Base-by-base conservation (phyloP, 1,140 invertebrate species). In the Thaumetopoea pityocampa region DNA sequence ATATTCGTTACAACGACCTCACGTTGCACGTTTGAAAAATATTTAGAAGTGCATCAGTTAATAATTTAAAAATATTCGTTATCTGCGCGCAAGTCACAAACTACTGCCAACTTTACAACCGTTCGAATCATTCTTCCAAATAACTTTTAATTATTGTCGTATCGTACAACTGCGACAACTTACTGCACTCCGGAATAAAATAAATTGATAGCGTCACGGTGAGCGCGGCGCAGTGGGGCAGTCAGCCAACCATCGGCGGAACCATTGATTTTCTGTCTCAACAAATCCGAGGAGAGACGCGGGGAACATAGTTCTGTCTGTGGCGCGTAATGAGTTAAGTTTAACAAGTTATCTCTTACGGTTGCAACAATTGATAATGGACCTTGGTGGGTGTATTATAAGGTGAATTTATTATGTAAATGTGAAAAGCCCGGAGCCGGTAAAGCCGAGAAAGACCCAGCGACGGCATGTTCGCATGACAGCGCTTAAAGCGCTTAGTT, bases 311-410 rank as follows among this genome's bases (percentile, higher is more conserved):
- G 37, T 40, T 30, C 37, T 40, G 18, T 27, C 17, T 40, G 30
- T 27, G n/a, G n/a, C 30, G 30, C 37, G 37, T 29, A 40, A 40
- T 40, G 37, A 40, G 37, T 40, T 40, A 40, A 40, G 37, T 40
- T 40, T 15, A 17, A 20, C 37, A n/a, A n/a, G n/a, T n/a, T n/a
- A n/a, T 16, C 7, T 24, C 0, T 16, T 15, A 19, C n/a, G 4
- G 10, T 29, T 8, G 17, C 37, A 14, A 10, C 15, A 20, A 7
- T 9, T 18, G 11, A 40, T 5, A 16, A 3, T 9, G 3, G 16
- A 40, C 26, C 27, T 28, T 40, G 15, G 8, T 7, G 18, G 4
- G 7, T 8, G 2, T 2, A 1, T 8, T 14, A 9, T 9, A 10
- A 12, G 17, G 20, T 40, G 1, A 0, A 5, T 20, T 6, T 18